These are phyloP conservation scores for Argyresthia albistria DNA, from an alignment of 2,888 invertebrate species.

Conservation along the genomic window DNA sequence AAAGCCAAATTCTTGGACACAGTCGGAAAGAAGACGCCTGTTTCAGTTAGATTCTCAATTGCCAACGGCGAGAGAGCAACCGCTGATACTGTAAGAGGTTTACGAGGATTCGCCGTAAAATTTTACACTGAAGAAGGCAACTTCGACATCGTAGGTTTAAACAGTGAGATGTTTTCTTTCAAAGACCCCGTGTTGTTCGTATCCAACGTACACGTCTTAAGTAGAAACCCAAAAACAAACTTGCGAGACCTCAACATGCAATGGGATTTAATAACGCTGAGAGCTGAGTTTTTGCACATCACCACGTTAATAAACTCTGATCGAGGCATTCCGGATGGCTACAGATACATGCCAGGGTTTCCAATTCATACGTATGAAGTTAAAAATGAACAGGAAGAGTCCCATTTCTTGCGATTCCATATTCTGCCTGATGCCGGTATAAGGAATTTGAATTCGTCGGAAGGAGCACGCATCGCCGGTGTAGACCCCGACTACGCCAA, in stretches of 20 bases:
- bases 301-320: constrained; percentile 86
- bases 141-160: too few relatives aligned
- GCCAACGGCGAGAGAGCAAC: too few relatives aligned
- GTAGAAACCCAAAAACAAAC: constrained; percentile 81
- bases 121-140: too few relatives aligned
- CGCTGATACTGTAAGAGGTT: too few relatives aligned
- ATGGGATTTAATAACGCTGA: constrained; percentile 91
- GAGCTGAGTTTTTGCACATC: constrained; percentile 90
- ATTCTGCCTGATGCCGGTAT: constrained; percentile 90
- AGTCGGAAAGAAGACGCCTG: too few relatives aligned
- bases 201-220: too few relatives aligned
- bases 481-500: constrained; percentile 90
- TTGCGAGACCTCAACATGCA: constrained; percentile 92
- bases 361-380: constrained; percentile 92
- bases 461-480: constrained; percentile 76
- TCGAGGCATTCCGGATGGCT: constrained; percentile 91
- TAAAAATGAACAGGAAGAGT: constrained; percentile 78
- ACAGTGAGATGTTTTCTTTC: too few relatives aligned
- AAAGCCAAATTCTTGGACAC: too few relatives aligned
- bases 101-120: too few relatives aligned
- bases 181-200: too few relatives aligned
- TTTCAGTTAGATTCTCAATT: too few relatives aligned
- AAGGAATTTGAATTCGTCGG: constrained; percentile 77
- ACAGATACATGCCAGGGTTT: constrained; percentile 92
- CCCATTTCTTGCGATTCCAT: constrained; percentile 89